Conservation (phyloP, 2,888 invertebrate species). For the Mactromeris polynyma region DNA sequence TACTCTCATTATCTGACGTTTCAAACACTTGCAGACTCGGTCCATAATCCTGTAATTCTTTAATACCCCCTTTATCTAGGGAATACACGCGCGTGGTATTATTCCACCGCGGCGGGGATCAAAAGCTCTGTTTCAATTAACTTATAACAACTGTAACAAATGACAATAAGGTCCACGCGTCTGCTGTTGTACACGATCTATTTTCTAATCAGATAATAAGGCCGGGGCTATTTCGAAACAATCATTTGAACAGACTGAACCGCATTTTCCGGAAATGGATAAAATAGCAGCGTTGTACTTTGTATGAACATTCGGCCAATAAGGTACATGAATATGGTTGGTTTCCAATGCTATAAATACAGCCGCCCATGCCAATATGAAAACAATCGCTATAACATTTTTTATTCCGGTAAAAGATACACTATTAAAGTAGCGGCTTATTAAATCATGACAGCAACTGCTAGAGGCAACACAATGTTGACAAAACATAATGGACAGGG, state of each 20-base stretch:
- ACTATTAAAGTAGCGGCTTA: too few relatives aligned
- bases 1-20: constrained; percentile 61
- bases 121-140: constrained; percentile 74
- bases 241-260: constrained; percentile 25
- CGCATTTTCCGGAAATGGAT: constrained; percentile 31
- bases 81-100: constrained; percentile 68
- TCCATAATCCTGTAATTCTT: constrained; percentile 67
- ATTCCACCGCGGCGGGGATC: constrained; percentile 65
- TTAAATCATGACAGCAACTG: too few relatives aligned
- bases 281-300: neutral
- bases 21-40: constrained; percentile 51
- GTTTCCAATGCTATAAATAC: neutral
- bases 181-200: constrained; percentile 41
- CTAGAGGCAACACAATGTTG: too few relatives aligned
- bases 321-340: neutral
- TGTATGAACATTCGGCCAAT: neutral
- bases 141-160: constrained; percentile 68
- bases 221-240: constrained; percentile 32
- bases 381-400: too few relatives aligned
- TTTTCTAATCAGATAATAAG: constrained; percentile 56
- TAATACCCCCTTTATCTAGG: constrained; percentile 66
- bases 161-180: constrained; percentile 45
- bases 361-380: too few relatives aligned
- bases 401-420: too few relatives aligned
- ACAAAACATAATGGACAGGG: too few relatives aligned